Conservation (phyloP, 2,888 invertebrate species). For the Nemotelus pantherinus region DNA sequence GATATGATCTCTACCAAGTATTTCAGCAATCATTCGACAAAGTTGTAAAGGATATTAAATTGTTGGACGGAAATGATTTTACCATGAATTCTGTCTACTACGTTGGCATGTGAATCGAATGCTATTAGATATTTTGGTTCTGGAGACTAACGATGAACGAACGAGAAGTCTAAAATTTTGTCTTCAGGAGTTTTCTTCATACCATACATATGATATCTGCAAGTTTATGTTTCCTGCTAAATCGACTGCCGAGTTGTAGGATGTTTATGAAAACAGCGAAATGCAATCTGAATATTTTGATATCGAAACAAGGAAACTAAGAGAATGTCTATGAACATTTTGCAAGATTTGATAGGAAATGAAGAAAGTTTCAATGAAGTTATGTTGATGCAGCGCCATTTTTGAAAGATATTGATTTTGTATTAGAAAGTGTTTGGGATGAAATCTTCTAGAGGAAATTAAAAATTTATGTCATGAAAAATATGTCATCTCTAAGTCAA, state of each 20-base stretch:
- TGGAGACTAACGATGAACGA: too few species aligned
- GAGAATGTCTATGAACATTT: not conserved
- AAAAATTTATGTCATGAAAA: too few species aligned
- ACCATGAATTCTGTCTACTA: not conserved
- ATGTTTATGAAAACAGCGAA: not conserved
- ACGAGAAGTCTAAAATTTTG: too few species aligned
- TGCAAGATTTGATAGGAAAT: not conserved
- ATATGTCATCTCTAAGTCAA: too few species aligned
- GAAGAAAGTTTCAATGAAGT: not conserved
- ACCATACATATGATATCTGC: not conserved
- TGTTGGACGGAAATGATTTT: constrained; percentile 1
- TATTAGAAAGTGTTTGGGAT: too few species aligned
- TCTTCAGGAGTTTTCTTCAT: too few species aligned
- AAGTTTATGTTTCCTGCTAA: not conserved
- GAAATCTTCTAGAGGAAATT: too few species aligned
- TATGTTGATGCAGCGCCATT: too few species aligned
- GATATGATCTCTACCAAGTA: constrained; percentile 16
- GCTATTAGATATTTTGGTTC: not conserved
- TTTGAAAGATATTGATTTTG: too few species aligned
- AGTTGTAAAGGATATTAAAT: constrained; percentile 24
- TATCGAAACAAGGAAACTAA: not conserved
- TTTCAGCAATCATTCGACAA: constrained; percentile 13
- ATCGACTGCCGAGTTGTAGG: not conserved
- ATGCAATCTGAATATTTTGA: constrained; percentile 21
- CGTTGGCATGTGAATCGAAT: not conserved